Conservation (phyloP, 2,888 invertebrate genomes). For the Petrophora chlorosata region DNA sequence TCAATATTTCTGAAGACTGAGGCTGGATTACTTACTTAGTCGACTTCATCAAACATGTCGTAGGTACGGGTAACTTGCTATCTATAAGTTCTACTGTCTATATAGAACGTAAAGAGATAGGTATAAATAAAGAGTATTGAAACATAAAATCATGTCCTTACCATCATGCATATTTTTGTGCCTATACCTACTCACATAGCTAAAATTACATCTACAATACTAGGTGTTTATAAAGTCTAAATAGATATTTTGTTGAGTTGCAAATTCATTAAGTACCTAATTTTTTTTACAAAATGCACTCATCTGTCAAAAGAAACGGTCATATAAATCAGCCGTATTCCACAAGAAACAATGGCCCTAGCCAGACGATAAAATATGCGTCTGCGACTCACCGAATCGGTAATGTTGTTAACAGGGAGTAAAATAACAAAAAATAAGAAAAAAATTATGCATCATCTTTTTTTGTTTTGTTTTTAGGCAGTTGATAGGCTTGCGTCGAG, state of each 20-base stretch:
- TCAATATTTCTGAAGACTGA: not conserved
- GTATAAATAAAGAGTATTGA: no score
- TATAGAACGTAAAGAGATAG: no score
- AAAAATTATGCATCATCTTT: constrained; percentile 76
- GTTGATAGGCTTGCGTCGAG: constrained; percentile 47
- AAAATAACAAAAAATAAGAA: constrained; percentile 76
- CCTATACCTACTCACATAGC: no score
- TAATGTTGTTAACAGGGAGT: constrained; percentile 82
- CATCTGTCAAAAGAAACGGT: constrained; percentile 11
- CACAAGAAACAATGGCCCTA: constrained; percentile 50
- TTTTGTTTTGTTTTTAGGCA: constrained; percentile 4
- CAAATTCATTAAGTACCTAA: not conserved
- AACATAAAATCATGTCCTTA: no score
- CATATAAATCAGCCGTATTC: constrained; percentile 61
- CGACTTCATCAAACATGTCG: no score
- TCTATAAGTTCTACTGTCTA: no score
- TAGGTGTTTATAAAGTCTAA: not conserved
- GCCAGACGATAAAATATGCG: constrained; percentile 71
- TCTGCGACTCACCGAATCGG: constrained; percentile 75
- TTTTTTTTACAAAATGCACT: not conserved
- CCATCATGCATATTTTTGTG: no score
- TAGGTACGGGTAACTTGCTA: no score
- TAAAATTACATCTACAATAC: not conserved
- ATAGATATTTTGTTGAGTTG: not conserved
- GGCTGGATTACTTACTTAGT: not conserved